Conservation (phyloP, 2,113 vertebrate species). For the Motacilla tschutschensis region DNA sequence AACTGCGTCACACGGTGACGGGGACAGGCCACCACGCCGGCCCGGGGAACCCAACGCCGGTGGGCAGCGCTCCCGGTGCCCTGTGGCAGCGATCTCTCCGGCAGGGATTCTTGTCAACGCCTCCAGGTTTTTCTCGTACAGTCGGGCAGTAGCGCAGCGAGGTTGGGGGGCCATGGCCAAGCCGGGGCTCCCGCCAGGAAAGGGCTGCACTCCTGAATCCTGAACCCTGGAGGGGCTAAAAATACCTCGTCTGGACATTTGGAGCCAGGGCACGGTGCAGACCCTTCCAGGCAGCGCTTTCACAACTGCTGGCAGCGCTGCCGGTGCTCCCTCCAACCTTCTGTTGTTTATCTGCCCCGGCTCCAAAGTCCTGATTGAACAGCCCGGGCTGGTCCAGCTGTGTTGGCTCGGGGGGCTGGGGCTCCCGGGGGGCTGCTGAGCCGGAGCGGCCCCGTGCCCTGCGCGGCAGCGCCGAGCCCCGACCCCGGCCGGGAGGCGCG, state of each 20-base stretch:
- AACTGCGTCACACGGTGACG: accelerated
- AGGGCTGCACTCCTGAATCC: not conserved
- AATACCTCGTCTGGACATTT: not conserved
- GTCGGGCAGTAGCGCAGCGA: not conserved
- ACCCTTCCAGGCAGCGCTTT: not conserved
- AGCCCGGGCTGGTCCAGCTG: not conserved
- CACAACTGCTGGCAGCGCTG: not conserved
- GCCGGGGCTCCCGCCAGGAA: not conserved
- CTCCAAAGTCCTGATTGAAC: constrained; percentile 26
- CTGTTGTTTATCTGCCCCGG: not conserved
- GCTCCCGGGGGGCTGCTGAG: not conserved
- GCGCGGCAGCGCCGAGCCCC: not conserved
- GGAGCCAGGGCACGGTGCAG: not conserved
- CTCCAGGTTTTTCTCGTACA: not conserved
- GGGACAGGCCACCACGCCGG: not conserved
- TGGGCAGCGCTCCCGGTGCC: not conserved
- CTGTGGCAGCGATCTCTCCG: not conserved
- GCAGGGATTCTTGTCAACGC: not conserved
- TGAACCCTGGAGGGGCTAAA: not conserved
- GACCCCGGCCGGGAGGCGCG: not conserved
- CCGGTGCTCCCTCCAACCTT: not conserved
- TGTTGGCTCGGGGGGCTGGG: not conserved
- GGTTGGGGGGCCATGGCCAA: not conserved
- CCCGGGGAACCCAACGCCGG: not conserved
- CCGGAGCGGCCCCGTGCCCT: not conserved